Base-by-base conservation (phyloP, 2,113 vertebrate species). In the Corvus hawaiiensis region DNA sequence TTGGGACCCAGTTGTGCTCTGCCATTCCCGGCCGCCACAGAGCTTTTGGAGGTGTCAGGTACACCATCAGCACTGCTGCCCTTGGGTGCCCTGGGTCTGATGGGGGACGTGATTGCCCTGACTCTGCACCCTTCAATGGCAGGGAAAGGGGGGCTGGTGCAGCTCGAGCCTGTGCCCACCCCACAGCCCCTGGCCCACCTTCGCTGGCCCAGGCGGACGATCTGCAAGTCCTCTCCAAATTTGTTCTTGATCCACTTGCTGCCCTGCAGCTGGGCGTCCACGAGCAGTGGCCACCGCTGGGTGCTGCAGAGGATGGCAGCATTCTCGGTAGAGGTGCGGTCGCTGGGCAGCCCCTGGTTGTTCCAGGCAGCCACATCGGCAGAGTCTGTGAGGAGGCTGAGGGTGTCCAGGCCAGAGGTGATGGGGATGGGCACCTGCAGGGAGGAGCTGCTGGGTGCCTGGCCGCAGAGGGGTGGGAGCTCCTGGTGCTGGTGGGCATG, bases 241-340 rank as follows among this genome's bases (percentile, higher is more conserved):
- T 98, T 98, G 82, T 97, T 98, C 84, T 97, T 98, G 95, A 98
- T 98, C 98, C 98, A 98, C 64, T 97, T 98, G 95, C 97, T 89
- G 11, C 97, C 98, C 52, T 98, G 98, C 63, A 98, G 97, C 94
- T 98, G 98, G 23, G 98, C 96, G 0, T 98, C 98, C 84, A 98
- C 97, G 0, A 98, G 88, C 59, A 98, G 97, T 0, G 98, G 98
- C 98, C 98, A 98, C 5, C 98, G 97, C 96, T 98, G 95, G 0
- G 98, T 98, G 96, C 96, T 97, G 95, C 98, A 98, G 35, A 98
- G 95, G 89, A 98, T 98, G 72, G 98, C 96, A 46, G 98, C 98
- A 0, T 98, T 98, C 97, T 98, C 98, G 0, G 80, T 97, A 17
- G 98, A 98, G 7, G 97, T 98, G 83, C 98, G 98, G 94, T 98